These are phyloP conservation scores for Toxotes lorentzi DNA, from an alignment of 2,797 vertebrate genomes.

Conservation along the genomic window DNA sequence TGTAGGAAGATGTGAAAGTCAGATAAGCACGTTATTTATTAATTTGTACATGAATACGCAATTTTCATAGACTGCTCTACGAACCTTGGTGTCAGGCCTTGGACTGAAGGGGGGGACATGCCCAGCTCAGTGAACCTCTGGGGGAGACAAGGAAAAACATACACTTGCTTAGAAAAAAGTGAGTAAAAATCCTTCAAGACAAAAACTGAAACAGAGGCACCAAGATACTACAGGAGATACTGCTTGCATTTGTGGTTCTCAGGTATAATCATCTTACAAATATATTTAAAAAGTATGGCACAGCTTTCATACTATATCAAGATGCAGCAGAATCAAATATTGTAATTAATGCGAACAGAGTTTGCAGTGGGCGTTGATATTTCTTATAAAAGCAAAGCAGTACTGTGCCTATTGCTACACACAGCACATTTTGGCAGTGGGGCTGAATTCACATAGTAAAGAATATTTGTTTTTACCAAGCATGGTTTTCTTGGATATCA, in stretches of 20 bases:
- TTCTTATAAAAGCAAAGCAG: background rate
- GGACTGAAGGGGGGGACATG: constrained; percentile 87
- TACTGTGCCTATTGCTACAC: background rate
- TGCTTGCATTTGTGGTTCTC: background rate
- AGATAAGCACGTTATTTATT: constrained; percentile 30
- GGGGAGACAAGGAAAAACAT: constrained; percentile 26
- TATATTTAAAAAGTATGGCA: background rate
- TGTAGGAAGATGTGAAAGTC: background rate
- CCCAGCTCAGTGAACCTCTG: constrained; percentile 93
- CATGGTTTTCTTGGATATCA: constrained; percentile 6
- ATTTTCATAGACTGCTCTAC: constrained; percentile 39
- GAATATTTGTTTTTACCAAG: constrained; percentile 16
- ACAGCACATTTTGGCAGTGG: background rate
- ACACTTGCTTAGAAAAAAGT: background rate
- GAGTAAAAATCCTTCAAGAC: background rate
- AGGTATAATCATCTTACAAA: background rate
- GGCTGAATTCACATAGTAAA: background rate
- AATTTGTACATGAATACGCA: constrained; percentile 17
- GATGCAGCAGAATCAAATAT: background rate
- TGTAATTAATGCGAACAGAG: background rate
- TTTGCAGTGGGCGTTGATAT: background rate
- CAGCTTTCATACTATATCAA: background rate
- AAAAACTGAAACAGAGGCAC: background rate
- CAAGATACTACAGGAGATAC: background rate
- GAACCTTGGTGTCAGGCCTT: constrained; percentile 90